Evolutionary conservation across 2,113 vertebrate genomes (phyloP).

Genomic region (Oxygymnocypris stewartii): DNA sequence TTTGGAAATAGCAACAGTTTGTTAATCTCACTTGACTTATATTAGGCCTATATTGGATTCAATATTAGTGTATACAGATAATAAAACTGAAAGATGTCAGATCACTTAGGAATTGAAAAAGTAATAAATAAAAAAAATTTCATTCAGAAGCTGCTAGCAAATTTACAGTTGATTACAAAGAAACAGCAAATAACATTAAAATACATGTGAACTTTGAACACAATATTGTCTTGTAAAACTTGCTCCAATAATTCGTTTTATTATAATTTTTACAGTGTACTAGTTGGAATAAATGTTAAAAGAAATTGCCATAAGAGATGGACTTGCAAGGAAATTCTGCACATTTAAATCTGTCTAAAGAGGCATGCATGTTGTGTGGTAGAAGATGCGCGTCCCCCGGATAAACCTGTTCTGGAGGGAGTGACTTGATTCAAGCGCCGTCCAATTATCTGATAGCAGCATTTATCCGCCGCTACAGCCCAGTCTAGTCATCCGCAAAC

Average conservation of each 20-base stretch:
- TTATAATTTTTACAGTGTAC: no score
- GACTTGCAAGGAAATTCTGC: neutral
- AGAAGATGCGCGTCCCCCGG: slow-evolving; percentile 37
- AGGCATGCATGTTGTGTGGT: neutral
- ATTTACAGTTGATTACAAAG: no score
- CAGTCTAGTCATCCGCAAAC: slow-evolving; percentile 64
- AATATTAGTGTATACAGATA: no score
- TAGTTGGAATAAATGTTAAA: neutral
- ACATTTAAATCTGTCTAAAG: slow-evolving; percentile 15
- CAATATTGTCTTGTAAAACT: neutral
- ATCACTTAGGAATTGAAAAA: no score
- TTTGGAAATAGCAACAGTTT: no score
- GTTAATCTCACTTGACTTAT: no score
- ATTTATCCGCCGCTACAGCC: slow-evolving; percentile 69
- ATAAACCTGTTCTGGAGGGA: slow-evolving; percentile 72
- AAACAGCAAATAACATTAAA: no score
- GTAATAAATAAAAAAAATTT: no score
- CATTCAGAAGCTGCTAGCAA: no score
- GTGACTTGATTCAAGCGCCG: slow-evolving; percentile 70
- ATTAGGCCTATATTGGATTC: neutral
- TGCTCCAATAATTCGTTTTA: neutral
- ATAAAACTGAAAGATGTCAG: no score
- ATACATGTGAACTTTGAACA: neutral
- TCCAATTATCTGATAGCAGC: slow-evolving; percentile 74
- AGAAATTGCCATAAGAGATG: neutral